A percentile compares a stretch with the other conserved stretches of the same genome.
Conservation (phyloP, 2,113 vertebrate species). For the Nansenia antarctica region DNA sequence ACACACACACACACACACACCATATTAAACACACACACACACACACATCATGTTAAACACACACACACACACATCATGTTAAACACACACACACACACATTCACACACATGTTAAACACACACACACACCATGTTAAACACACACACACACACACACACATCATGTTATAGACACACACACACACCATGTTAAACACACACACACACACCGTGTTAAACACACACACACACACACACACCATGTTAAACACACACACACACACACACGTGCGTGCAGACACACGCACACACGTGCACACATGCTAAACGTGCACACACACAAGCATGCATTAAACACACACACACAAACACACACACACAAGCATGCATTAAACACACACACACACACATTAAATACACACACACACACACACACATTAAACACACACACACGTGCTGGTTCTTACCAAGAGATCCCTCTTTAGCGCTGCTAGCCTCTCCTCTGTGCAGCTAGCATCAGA, state of each 20-base stretch:
- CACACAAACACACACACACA: not conserved
- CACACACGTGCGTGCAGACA: too few relatives aligned
- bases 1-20: not conserved
- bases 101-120: too few relatives aligned
- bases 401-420: too few relatives aligned
- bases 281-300: not conserved
- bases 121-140: not conserved
- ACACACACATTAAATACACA: not conserved
- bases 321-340: too few relatives aligned
- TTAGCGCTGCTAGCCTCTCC: slow-evolving; percentile 64
- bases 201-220: too few relatives aligned
- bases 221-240: not conserved
- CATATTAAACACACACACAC: not conserved
- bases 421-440: not conserved
- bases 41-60: too few relatives aligned
- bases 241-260: too few relatives aligned
- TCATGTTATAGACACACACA: not conserved
- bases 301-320: too few relatives aligned
- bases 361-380: not conserved
- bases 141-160: not conserved
- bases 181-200: too few relatives aligned
- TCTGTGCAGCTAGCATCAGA: slow-evolving; percentile 55
- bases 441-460: slow-evolving; percentile 75
- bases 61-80: not conserved
- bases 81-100: not conserved